These are phyloP conservation scores for Pygoscelis adeliae DNA, from an alignment of 2,113 vertebrate species.

Conservation along the genomic window DNA sequence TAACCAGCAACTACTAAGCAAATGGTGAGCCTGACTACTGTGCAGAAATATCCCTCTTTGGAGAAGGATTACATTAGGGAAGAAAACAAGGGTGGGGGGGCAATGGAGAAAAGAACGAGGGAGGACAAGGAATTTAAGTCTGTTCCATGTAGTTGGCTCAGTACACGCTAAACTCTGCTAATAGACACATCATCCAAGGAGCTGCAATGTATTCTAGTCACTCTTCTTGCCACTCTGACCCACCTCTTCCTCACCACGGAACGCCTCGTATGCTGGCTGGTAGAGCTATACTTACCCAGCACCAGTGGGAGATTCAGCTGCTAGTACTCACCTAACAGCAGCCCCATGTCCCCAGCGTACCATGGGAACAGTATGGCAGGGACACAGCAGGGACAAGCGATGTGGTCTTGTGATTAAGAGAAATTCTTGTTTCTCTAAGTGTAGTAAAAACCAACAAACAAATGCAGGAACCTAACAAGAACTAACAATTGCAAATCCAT, in stretches of 20 bases:
- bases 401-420: not conserved
- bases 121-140: not conserved
- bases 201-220: not conserved
- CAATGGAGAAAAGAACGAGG: not conserved
- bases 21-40: not conserved
- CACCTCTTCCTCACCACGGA: not conserved
- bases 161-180: not conserved
- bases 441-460: not conserved
- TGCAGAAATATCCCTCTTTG: not conserved
- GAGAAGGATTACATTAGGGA: not conserved
- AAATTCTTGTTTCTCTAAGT: not conserved
- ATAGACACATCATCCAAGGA: not conserved
- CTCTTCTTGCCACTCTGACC: not conserved
- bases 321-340: not conserved
- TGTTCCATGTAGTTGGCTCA: not conserved
- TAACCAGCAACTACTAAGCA: not conserved
- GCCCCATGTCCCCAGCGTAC: fast-evolving
- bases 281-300: not conserved
- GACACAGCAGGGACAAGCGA: not conserved
- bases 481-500: not conserved
- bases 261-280: fast-evolving
- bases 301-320: not conserved
- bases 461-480: not conserved
- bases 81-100: not conserved
- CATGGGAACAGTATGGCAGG: not conserved